These are phyloP conservation scores for Hydrolagus affinis DNA, from an alignment of 2,113 vertebrate species.

Conservation along the genomic window DNA sequence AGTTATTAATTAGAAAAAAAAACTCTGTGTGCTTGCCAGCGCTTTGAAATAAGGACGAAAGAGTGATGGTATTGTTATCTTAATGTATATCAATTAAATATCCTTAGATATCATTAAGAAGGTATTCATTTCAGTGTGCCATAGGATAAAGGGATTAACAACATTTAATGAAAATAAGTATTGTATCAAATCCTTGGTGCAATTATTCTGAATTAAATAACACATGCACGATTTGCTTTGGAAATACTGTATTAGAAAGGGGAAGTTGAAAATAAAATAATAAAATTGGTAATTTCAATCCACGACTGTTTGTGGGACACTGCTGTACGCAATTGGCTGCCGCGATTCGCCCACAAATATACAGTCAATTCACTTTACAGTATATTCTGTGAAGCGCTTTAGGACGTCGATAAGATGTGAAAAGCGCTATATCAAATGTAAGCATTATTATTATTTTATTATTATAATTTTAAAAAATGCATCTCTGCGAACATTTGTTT, in stretches of 20 bases:
- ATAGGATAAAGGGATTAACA: neutral
- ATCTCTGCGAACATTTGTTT: neutral
- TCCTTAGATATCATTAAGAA: neutral
- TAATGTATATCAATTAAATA: slow-evolving; percentile 23
- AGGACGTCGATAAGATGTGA: too few species aligned
- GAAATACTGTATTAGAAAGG: neutral
- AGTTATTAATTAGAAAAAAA: neutral
- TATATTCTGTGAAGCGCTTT: too few species aligned
- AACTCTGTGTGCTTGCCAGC: neutral
- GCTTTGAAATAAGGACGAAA: slow-evolving; percentile 26
- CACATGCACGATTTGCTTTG: neutral
- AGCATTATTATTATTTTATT: too few species aligned
- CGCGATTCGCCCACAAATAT: too few species aligned
- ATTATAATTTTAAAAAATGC: neutral
- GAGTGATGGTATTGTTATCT: neutral
- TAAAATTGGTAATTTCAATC: too few species aligned
- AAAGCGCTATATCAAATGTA: too few species aligned
- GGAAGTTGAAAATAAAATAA: neutral
- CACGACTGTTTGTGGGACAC: too few species aligned
- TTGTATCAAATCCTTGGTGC: neutral
- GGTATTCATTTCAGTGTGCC: neutral
- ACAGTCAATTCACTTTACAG: too few species aligned
- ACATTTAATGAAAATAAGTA: neutral
- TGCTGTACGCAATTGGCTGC: too few species aligned
- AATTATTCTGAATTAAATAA: neutral